Conservation (phyloP, 2,797 vertebrate genomes). For the Rhinogobio ventralis region DNA sequence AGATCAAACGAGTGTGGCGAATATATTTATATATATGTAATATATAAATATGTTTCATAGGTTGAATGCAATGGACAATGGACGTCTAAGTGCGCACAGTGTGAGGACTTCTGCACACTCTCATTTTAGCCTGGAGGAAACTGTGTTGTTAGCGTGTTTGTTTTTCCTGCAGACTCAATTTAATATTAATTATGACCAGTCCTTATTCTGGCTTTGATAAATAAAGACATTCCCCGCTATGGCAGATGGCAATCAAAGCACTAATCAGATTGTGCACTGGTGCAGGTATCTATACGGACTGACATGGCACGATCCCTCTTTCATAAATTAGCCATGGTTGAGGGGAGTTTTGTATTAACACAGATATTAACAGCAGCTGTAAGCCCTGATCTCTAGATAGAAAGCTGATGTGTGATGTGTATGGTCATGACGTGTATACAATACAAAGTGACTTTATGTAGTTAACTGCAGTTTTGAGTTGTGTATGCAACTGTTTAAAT, state of each 20-base stretch:
- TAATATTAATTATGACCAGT: slow-evolving; percentile 25
- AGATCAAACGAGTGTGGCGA: not conserved
- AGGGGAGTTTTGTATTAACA: slow-evolving; percentile 20
- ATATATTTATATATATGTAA: no score
- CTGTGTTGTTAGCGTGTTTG: slow-evolving; percentile 17
- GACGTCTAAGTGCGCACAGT: not conserved
- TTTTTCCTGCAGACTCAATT: slow-evolving; percentile 13
- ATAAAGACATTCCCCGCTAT: not conserved
- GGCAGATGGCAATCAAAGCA: slow-evolving; percentile 27
- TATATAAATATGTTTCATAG: slow-evolving; percentile 14
- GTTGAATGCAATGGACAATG: not conserved
- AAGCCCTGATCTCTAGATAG: not conserved
- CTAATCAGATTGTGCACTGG: slow-evolving; percentile 13
- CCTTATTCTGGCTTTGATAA: slow-evolving; percentile 25
- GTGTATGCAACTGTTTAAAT: not conserved
- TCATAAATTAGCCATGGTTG: slow-evolving; percentile 21
- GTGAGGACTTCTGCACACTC: not conserved
- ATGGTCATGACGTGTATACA: not conserved
- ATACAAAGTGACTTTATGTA: slow-evolving; percentile 1
- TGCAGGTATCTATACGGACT: not conserved
- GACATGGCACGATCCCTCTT: not conserved
- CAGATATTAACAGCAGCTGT: not conserved
- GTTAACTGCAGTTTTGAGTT: not conserved
- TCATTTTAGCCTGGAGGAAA: slow-evolving; percentile 20
- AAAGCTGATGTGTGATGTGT: not conserved